These are phyloP conservation scores for Hippocampus abdominalis DNA, from an alignment of 2,113 vertebrate genomes.

Conservation along the genomic window DNA sequence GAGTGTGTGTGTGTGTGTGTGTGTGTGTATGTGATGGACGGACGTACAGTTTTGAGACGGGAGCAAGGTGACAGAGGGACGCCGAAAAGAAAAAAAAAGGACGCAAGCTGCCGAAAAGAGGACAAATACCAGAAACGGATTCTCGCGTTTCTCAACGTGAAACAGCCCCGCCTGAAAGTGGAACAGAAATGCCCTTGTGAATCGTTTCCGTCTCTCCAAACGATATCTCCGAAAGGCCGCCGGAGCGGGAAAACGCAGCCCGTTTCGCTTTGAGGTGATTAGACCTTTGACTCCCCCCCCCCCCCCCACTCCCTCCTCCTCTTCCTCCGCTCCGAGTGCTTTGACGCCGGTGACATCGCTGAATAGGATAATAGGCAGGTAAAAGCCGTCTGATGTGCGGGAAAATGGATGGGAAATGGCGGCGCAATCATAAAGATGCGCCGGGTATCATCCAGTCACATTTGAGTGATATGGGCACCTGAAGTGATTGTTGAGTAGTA, in stretches of 20 bases:
- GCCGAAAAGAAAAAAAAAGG: constrained; percentile 1
- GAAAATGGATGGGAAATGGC: constrained; percentile 58
- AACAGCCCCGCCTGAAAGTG: not conserved
- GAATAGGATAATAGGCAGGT: constrained; percentile 60
- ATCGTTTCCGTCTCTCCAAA: not conserved
- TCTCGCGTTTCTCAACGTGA: not conserved
- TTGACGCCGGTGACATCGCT: constrained; percentile 16
- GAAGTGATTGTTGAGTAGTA: constrained; percentile 31
- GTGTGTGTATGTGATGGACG: constrained; percentile 77
- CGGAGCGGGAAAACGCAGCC: not conserved
- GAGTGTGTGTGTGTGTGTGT: constrained; percentile 69
- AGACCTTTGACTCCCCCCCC: constrained; percentile 12
- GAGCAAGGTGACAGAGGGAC: constrained; percentile 29
- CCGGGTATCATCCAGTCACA: constrained; percentile 37
- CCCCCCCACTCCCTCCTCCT: not conserved
- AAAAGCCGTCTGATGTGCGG: constrained; percentile 56
- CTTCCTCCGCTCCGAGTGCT: not conserved
- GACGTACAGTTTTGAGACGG: constrained; percentile 77
- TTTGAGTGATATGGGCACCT: constrained; percentile 42
- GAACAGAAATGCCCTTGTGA: not conserved
- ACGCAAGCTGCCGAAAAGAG: constrained; percentile 2
- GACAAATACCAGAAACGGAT: not conserved
- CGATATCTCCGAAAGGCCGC: not conserved
- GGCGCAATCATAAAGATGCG: constrained; percentile 46
- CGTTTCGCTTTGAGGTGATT: not conserved